Evolutionary conservation across 2,113 vertebrate genomes (phyloP).

Genomic region (Coreoperca whiteheadi): DNA sequence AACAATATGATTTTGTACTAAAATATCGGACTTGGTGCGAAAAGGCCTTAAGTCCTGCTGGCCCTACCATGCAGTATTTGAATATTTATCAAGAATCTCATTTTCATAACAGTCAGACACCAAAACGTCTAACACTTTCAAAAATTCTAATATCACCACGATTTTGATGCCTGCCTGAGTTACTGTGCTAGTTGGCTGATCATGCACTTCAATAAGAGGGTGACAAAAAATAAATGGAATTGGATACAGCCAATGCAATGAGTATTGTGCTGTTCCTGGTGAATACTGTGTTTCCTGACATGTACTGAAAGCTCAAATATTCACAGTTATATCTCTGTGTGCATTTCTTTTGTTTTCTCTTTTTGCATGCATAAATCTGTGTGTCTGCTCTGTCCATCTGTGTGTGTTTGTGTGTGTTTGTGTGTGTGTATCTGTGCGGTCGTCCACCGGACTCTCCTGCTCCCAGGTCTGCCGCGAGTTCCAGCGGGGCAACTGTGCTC

Average conservation of each 20-base stretch:
- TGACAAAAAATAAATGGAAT: neutral
- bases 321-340: conserved; percentile 26
- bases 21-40: neutral
- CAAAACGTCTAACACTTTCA: neutral
- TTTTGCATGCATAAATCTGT: neutral
- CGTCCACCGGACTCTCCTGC: neutral
- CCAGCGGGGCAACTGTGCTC: conserved; percentile 97
- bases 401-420: neutral
- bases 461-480: conserved; percentile 96
- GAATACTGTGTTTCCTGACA: neutral
- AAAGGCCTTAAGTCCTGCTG: conserved; percentile 4
- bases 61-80: neutral
- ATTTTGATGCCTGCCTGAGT: neutral
- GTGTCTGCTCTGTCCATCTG: neutral
- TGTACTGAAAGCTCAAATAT: conserved; percentile 7
- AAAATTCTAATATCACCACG: neutral
- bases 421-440: neutral
- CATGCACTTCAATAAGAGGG: neutral
- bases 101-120: neutral
- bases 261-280: neutral
- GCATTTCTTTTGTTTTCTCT: conserved; percentile 22
- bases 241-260: neutral
- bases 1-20: neutral
- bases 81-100: neutral
- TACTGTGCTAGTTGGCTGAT: neutral